These are phyloP conservation scores for Phylloscopus whistleri DNA, from an alignment of 2,113 vertebrate species.

Conservation along the genomic window DNA sequence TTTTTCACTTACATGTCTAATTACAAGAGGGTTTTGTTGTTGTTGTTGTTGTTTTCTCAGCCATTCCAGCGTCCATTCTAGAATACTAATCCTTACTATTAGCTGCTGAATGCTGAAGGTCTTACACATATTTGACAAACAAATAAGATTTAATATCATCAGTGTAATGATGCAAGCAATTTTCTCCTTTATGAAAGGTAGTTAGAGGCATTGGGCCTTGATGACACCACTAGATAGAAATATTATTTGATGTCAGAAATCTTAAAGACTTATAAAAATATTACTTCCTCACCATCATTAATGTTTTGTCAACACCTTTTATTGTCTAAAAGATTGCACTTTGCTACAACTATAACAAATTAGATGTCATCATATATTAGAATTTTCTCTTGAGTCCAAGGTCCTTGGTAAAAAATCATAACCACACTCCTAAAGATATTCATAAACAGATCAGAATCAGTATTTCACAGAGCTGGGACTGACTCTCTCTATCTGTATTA, in stretches of 20 bases:
- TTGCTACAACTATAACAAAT: not conserved
- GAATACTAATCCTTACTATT: constrained; percentile 34
- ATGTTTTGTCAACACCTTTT: not conserved
- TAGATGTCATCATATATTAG: not conserved
- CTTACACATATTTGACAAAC: constrained; percentile 49
- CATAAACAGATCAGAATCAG: not conserved
- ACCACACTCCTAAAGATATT: not conserved
- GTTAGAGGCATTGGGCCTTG: not conserved
- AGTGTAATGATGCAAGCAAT: constrained; percentile 25
- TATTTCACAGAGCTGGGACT: not conserved
- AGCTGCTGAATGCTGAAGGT: constrained; percentile 6
- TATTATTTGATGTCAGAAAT: not conserved
- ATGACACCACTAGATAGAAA: not conserved
- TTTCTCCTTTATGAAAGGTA: not conserved
- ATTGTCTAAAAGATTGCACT: not conserved
- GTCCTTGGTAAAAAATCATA: not conserved
- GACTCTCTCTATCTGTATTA: not conserved
- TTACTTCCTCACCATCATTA: not conserved
- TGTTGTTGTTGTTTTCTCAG: constrained; percentile 14
- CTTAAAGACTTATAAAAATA: not conserved
- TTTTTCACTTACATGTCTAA: constrained; percentile 40
- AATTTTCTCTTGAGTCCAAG: not conserved
- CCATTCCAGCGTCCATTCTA: not conserved
- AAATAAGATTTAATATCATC: constrained; percentile 26
- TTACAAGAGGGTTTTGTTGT: not conserved